Evolutionary conservation across 2,797 vertebrate species (phyloP).

Genomic region (Acomys russatus): DNA sequence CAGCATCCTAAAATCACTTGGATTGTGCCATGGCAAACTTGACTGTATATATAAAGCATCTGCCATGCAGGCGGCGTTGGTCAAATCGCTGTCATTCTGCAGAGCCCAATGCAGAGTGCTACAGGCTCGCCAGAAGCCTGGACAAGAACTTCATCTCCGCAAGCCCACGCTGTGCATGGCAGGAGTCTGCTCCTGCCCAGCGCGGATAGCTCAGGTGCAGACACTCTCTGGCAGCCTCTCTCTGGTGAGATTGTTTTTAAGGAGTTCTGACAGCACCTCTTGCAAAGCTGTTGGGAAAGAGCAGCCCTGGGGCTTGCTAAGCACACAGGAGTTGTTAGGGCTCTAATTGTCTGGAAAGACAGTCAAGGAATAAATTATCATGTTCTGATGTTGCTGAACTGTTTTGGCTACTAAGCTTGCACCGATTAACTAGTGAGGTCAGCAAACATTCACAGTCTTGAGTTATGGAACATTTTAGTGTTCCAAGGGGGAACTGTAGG

Average conservation of each 20-base stretch:
- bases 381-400: constrained; percentile 23
- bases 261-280: neutral
- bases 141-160: neutral
- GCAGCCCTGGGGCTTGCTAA: neutral
- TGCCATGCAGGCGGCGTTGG: neutral
- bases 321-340: neutral
- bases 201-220: neutral
- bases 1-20: neutral
- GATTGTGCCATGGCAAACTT: neutral
- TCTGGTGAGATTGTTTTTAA: neutral
- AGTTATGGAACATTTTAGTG: neutral
- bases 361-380: constrained; percentile 45
- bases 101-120: constrained; percentile 8
- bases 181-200: neutral
- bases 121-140: rapidly evolving
- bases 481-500: neutral
- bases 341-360: constrained; percentile 56
- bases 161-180: rapidly evolving
- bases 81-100: neutral
- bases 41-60: constrained; percentile 1
- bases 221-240: neutral
- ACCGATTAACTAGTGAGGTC: neutral
- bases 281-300: neutral
- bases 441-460: neutral
- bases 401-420: constrained; percentile 31